Conservation (phyloP, 2,888 invertebrate species). For the Apantesis nais region DNA sequence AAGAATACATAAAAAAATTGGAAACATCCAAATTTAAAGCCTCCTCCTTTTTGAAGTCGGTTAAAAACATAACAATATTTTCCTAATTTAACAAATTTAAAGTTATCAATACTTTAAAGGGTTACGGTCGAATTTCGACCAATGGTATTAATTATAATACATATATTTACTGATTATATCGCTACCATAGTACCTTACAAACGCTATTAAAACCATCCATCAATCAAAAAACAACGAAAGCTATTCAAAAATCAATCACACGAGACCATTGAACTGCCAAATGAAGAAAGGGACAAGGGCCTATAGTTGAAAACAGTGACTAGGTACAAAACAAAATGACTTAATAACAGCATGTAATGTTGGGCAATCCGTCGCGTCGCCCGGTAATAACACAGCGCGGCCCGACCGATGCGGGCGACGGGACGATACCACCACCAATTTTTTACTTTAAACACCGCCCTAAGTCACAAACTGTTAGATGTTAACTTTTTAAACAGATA, state of each 20-base stretch:
- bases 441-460: constrained; percentile 35
- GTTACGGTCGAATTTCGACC: background rate
- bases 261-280: constrained; percentile 16
- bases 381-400: constrained; percentile 41
- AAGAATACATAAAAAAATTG: no score
- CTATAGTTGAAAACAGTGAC: constrained; percentile 36
- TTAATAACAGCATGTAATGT: constrained; percentile 50
- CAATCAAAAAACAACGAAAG: constrained; percentile 10
- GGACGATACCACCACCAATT: constrained; percentile 43
- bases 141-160: background rate
- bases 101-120: no score
- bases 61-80: no score
- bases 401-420: constrained; percentile 45
- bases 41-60: no score
- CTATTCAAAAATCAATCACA: constrained; percentile 28
- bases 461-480: constrained; percentile 17
- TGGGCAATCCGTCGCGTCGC: constrained; percentile 49
- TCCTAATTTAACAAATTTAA: no score
- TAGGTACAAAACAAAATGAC: constrained; percentile 47
- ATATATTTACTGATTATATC: background rate
- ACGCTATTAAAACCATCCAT: background rate
- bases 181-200: background rate
- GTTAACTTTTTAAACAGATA: background rate
- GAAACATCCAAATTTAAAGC: no score
- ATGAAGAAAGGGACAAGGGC: constrained; percentile 22